Evolutionary conservation across 2,113 vertebrate genomes (phyloP).

Genomic region (Macaca mulatta): DNA sequence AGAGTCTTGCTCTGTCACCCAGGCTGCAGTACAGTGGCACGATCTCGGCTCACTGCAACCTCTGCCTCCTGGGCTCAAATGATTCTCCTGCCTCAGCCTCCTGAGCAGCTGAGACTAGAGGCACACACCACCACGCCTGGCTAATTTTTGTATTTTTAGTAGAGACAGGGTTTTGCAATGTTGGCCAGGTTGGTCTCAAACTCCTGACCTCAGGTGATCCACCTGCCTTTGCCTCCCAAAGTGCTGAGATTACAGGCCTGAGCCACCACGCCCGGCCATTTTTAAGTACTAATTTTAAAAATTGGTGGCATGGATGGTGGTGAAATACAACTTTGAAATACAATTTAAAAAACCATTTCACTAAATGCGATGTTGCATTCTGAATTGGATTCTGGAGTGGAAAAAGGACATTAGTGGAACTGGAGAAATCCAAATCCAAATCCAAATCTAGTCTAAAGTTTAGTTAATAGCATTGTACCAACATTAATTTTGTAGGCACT

Average conservation of each 20-base stretch:
- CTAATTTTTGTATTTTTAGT: no score
- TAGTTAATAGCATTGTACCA: neutral
- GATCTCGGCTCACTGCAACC: neutral
- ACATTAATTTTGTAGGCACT: neutral
- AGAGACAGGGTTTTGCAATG: neutral
- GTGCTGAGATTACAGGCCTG: no score
- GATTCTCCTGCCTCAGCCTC: neutral
- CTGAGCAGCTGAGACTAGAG: no score
- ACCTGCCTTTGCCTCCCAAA: neutral
- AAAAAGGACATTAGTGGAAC: neutral
- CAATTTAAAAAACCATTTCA: neutral
- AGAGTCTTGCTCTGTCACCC: neutral
- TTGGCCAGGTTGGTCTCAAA: neutral
- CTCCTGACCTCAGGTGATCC: neutral
- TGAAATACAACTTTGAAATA: neutral
- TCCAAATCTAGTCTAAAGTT: neutral
- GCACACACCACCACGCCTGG: no score
- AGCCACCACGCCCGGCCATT: no score
- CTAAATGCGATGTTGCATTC: neutral
- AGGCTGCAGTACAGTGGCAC: neutral
- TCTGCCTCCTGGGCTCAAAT: neutral
- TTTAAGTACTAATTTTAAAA: neutral
- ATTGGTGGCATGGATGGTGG: neutral
- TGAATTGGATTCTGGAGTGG: neutral
- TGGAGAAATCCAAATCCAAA: neutral